Base-by-base conservation (phyloP, 2,797 vertebrate genomes). In the Geotrypetes seraphini region DNA sequence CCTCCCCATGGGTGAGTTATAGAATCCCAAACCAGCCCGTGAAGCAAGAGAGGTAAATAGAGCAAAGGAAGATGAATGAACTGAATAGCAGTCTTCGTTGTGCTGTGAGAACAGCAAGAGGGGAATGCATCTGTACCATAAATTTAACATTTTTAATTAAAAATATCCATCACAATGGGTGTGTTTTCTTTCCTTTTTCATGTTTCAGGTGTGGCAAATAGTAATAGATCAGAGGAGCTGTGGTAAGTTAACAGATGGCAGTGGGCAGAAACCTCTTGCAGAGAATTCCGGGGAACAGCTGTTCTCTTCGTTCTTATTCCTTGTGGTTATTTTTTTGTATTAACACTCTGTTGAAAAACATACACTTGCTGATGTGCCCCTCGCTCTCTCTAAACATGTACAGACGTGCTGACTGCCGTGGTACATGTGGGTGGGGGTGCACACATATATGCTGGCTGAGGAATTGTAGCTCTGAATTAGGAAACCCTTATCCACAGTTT, bases 91-190 rank as follows among this genome's bases (percentile, higher is more conserved):
- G n/a, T n/a, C n/a, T n/a, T n/a, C n/a, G n/a, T n/a, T n/a, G 3
- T 4, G 8, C 36, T 32, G 28, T 11, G 23, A 13, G 28, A 23
- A 19, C 11, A 8, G 8, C 9, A 2, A 3, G 1, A 11, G 24
- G 53, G 33, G 7, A 14, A 16, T 17, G 22, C 17, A 7, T 17
- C 22, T 0, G 19, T 27, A 11, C 5, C 50, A 39, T 33, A 44
- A 48, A 37, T 1, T 8, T 12, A 22, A 22, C 3, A 2, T 31
- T 49, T n/a, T 35, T 23, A 47, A 28, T 58, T 53, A 39, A 58
- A 53, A 26, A n/a, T 29, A 31, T 19, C 12, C 39, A n/a, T 49
- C 40, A 19, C 12, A 9, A 0, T 3, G 2, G 3, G 5, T 20
- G 24, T 12, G 36, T 20, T 19, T 33, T 23, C 17, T 31, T 24